phyloP scores from a whole-genome alignment of 2,797 vertebrate species.

The Sparus aurata region DNA sequence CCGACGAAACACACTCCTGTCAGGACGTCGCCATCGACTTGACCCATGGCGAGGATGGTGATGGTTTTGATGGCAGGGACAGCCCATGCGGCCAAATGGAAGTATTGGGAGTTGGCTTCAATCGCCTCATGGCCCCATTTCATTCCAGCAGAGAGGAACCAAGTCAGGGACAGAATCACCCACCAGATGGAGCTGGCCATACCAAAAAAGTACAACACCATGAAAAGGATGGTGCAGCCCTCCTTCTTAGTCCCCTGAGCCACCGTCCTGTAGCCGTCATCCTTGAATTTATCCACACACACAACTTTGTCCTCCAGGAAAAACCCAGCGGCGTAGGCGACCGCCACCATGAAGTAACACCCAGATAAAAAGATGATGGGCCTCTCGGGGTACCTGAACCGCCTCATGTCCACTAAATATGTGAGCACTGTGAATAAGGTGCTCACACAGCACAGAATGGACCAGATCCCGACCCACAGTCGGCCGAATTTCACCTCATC shows the following conservation, averaged over 20 bases:
- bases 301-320: slow-evolving; percentile 95
- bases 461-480: slow-evolving; percentile 98
- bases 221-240: slow-evolving; percentile 98
- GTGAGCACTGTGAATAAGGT: slow-evolving; percentile 98
- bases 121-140: slow-evolving; percentile 99
- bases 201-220: slow-evolving; percentile 97
- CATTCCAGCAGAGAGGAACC: slow-evolving; percentile 98
- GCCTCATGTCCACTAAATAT: slow-evolving; percentile 96
- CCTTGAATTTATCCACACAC: slow-evolving; percentile 94
- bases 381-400: slow-evolving; percentile 96
- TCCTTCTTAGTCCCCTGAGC: slow-evolving; percentile 99
- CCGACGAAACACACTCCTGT: slow-evolving; percentile 98
- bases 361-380: slow-evolving; percentile 98
- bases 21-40: slow-evolving; percentile 96
- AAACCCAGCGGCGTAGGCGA: slow-evolving; percentile 95
- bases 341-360: slow-evolving; percentile 98
- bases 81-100: slow-evolving; percentile 98
- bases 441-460: slow-evolving; percentile 95
- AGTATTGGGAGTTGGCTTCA: slow-evolving; percentile 98
- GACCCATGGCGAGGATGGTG: slow-evolving; percentile 97
- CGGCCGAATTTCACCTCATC: slow-evolving; percentile 96
- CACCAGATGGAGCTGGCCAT: slow-evolving; percentile 99
- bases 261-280: slow-evolving; percentile 94
- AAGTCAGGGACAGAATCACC: slow-evolving; percentile 97
- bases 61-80: slow-evolving; percentile 98